Evolutionary conservation across 2,888 invertebrate species (phyloP), one percentile per base, ranked within the genome.

Genomic region (Phalangium opilio): DNA sequence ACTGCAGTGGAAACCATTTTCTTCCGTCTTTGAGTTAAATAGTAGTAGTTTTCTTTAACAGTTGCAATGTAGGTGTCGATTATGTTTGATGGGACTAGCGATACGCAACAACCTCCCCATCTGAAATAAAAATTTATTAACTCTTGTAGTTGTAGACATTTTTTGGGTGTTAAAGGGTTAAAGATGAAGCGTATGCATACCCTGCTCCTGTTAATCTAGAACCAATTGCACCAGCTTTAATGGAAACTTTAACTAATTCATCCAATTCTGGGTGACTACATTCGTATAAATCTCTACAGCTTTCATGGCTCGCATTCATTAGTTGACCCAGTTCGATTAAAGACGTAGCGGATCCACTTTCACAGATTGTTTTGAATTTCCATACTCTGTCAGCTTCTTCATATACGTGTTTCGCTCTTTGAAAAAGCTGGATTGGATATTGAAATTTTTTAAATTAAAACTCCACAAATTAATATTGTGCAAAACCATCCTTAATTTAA

Each of bases 71-170:
- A 89, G 52, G 72, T 66, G 12, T 75, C 66, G 5, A 53, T 77
- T 52, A 75, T 73, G 42, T 76, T 73, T 48, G 74, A 73, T 1
- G 75, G 73, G 46, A 84, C 78, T 55, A 93, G 69, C 15, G 90
- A 87, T 11, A 98, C 90, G 46, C 82, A 77, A 67, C 95, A 96
- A 4, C 98, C 98, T 34, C 96, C 98, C 96, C 96, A 96, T 7
- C 82, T 82, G 59, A n/a, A 58, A 63, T n/a, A 40, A 41, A 49
- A 39, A 52, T 39, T 44, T 48, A n/a, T 43, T 7, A n/a, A n/a
- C n/a, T n/a, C n/a, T n/a, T n/a, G n/a, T n/a, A n/a, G n/a, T n/a
- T n/a, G n/a, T n/a, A n/a, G n/a, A n/a, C n/a, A n/a, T n/a, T n/a
- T n/a, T n/a, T n/a, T n/a, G n/a, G n/a, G n/a, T n/a, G n/a, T n/a